phyloP scores from a whole-genome alignment of 2,113 vertebrate genomes.

The Thamnophis sirtalis region DNA sequence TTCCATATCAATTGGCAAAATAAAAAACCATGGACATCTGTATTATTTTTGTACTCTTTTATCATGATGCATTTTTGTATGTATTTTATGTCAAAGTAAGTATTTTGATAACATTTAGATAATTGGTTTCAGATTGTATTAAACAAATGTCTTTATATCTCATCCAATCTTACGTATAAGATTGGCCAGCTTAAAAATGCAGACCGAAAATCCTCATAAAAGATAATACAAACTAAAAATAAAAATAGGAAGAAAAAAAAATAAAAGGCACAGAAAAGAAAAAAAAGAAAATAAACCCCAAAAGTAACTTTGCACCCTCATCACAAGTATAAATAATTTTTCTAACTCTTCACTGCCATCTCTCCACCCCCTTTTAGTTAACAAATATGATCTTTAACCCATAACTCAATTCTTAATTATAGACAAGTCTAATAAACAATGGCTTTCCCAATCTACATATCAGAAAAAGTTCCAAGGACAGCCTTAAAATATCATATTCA shows the following conservation, averaged over 20 bases:
- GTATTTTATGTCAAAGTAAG: not conserved
- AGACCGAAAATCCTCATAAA: not conserved
- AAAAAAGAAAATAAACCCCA: not conserved
- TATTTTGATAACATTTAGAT: not conserved
- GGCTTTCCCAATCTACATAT: not conserved
- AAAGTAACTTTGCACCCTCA: not conserved
- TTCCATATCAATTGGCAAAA: not conserved
- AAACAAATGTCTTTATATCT: not conserved
- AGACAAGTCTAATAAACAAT: not conserved
- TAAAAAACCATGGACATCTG: not conserved
- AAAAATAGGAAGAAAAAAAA: not conserved
- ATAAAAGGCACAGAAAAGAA: not conserved
- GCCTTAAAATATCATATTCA: not conserved
- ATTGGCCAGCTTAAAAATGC: not conserved
- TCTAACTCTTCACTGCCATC: not conserved
- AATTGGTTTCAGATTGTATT: not conserved
- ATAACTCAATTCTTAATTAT: not conserved
- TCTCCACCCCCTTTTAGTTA: not conserved
- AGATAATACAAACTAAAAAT: not conserved
- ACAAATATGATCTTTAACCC: not conserved
- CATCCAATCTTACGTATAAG: not conserved
- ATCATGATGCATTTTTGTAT: not conserved
- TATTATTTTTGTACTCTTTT: not conserved
- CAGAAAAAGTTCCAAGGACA: not conserved
- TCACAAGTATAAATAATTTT: not conserved